phyloP scores from a whole-genome alignment of 37 sponge, comb jelly and placozoan genomes.

The Aphrocallistes beatrix region DNA sequence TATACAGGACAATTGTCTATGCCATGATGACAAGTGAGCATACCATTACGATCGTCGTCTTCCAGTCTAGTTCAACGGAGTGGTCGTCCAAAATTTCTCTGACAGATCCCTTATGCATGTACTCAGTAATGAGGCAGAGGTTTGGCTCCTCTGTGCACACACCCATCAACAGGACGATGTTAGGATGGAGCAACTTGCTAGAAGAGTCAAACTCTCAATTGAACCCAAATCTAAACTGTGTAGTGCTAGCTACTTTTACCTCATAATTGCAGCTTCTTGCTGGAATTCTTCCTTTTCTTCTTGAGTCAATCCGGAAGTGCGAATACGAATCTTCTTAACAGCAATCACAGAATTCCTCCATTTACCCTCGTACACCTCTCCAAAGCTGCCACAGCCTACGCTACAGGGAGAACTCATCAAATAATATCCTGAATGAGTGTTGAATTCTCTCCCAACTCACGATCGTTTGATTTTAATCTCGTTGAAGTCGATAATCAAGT shows the following conservation, averaged over 20 bases:
- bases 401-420: neutral
- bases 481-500: neutral
- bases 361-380: constrained; percentile 20
- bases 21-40: too few species aligned
- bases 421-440: neutral
- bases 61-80: neutral
- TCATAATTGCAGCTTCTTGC: constrained; percentile 23
- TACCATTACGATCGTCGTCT: neutral
- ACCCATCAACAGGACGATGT: constrained; percentile 27
- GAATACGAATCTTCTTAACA: constrained; percentile 18
- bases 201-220: too few species aligned
- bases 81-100: neutral
- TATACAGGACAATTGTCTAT: neutral
- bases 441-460: neutral
- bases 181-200: constrained; percentile 28
- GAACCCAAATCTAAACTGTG: too few species aligned
- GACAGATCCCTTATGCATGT: constrained; percentile 22
- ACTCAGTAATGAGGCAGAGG: constrained; percentile 23
- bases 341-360: constrained; percentile 14
- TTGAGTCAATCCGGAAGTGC: neutral
- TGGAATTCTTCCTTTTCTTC: constrained; percentile 25
- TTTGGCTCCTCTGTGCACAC: constrained; percentile 18
- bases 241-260: too few species aligned
- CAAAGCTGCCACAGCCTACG: constrained; percentile 23
- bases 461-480: neutral